Percentiles rank a stretch among this genome's conserved stretches.
These are phyloP conservation scores for Nyctibius grandis DNA, from an alignment of 2,797 vertebrate genomes.

Conservation along the genomic window DNA sequence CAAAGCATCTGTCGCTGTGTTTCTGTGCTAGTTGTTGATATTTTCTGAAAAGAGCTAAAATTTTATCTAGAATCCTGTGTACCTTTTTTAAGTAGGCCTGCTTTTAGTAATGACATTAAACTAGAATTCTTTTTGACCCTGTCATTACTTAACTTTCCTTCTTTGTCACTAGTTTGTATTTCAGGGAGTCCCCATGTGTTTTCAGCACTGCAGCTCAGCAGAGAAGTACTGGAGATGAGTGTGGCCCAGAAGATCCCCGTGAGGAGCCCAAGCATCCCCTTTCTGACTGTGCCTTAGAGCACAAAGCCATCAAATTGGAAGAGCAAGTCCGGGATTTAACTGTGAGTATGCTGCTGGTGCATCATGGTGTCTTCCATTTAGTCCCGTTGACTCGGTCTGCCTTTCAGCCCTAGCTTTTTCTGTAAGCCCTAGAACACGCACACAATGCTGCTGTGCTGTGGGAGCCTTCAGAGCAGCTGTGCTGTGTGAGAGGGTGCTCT, in stretches of 20 bases:
- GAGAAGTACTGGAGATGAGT: slow-evolving; percentile 78
- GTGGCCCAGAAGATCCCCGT: slow-evolving; percentile 72
- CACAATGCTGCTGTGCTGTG: rapidly evolving
- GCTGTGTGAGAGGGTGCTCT: neutral
- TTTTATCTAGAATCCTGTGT: neutral
- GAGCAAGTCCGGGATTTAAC: slow-evolving; percentile 81
- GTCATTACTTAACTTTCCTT: neutral
- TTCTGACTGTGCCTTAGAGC: slow-evolving; percentile 71
- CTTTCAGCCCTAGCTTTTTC: neutral
- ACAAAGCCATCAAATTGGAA: slow-evolving; percentile 79
- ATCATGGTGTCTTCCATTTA: neutral
- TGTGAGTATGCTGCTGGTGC: slow-evolving; percentile 64
- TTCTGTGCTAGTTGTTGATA: neutral
- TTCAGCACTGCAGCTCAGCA: slow-evolving; percentile 79
- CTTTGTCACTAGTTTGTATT: slow-evolving; percentile 24
- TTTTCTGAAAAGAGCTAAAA: neutral
- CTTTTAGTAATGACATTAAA: neutral
- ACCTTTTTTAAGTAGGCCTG: neutral
- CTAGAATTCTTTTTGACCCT: neutral
- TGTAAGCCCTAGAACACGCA: neutral
- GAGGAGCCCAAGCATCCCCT: slow-evolving; percentile 70
- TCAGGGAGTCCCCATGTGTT: slow-evolving; percentile 62
- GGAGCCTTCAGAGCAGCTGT: neutral
- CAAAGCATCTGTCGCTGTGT: neutral
- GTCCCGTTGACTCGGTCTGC: neutral